A percentile compares a stretch with the other conserved stretches of the same genome.
These are phyloP conservation scores for Oxyruncus cristatus DNA, from an alignment of 2,113 vertebrate genomes.

Conservation along the genomic window DNA sequence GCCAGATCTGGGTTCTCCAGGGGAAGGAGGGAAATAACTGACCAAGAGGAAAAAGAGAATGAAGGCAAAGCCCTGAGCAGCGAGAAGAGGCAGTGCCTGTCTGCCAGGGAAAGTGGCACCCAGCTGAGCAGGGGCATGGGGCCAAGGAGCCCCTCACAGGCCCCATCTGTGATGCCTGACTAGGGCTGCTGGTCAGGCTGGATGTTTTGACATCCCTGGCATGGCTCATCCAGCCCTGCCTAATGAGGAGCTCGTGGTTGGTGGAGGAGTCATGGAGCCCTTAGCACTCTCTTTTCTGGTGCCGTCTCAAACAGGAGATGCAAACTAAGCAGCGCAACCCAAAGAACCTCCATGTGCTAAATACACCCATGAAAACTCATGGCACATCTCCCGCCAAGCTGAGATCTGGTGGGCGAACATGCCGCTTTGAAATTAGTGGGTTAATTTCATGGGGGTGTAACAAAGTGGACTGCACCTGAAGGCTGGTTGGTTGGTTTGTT, in stretches of 20 bases:
- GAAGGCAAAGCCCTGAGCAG: background rate
- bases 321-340: background rate
- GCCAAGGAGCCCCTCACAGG: background rate
- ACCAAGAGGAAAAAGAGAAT: background rate
- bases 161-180: background rate
- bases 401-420: background rate
- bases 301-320: background rate
- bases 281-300: background rate
- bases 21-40: background rate
- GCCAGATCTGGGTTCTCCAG: background rate
- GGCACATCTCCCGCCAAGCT: background rate
- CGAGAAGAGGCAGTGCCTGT: background rate
- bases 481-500: rapidly evolving
- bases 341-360: background rate
- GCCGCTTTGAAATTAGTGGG: background rate
- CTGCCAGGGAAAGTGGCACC: background rate
- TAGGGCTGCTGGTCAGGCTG: background rate
- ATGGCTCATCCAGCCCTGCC: background rate
- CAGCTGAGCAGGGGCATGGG: background rate
- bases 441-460: background rate
- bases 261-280: background rate
- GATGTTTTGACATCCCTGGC: background rate
- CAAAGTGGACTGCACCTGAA: background rate
- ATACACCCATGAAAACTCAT: background rate
- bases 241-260: background rate